phyloP scores from a whole-genome alignment of 2,888 invertebrate genomes.

The Cryptocheilus praepositus region DNA sequence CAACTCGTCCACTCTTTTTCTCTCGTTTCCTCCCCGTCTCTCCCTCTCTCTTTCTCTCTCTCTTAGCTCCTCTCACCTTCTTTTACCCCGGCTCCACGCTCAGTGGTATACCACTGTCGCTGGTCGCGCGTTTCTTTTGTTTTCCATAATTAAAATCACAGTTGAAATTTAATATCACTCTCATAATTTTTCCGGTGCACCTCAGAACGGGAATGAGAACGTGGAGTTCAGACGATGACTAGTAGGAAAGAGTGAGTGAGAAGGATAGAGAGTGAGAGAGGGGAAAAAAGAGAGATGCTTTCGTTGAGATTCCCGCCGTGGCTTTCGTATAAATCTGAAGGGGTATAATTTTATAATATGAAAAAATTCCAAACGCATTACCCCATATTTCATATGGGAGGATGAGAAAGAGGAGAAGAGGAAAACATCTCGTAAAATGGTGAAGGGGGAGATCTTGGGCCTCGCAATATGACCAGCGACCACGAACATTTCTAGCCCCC shows the following conservation, averaged over 20 bases:
- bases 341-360: slow-evolving; percentile 65
- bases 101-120: not conserved
- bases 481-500: too few species aligned
- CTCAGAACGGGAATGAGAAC: slow-evolving; percentile 14
- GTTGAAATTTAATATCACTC: slow-evolving; percentile 67
- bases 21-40: too few species aligned
- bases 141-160: slow-evolving; percentile 67
- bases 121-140: slow-evolving; percentile 48
- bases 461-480: too few species aligned
- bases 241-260: not conserved
- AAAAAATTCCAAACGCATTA: slow-evolving; percentile 57
- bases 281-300: slow-evolving; percentile 7
- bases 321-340: slow-evolving; percentile 60
- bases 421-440: slow-evolving; percentile 48
- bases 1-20: not conserved
- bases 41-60: too few species aligned
- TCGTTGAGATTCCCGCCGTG: slow-evolving; percentile 61
- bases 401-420: slow-evolving; percentile 13
- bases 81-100: not conserved
- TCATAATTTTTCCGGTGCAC: slow-evolving; percentile 59
- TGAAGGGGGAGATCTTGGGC: too few species aligned
- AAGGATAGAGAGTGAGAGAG: not conserved
- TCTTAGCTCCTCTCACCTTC: not conserved
- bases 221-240: not conserved
- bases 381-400: slow-evolving; percentile 38